Evolutionary conservation across 92 coral and sea anemone genomes (phyloP), one percentile per base, ranked within the genome.

Genomic region (Parazoanthus darwini): DNA sequence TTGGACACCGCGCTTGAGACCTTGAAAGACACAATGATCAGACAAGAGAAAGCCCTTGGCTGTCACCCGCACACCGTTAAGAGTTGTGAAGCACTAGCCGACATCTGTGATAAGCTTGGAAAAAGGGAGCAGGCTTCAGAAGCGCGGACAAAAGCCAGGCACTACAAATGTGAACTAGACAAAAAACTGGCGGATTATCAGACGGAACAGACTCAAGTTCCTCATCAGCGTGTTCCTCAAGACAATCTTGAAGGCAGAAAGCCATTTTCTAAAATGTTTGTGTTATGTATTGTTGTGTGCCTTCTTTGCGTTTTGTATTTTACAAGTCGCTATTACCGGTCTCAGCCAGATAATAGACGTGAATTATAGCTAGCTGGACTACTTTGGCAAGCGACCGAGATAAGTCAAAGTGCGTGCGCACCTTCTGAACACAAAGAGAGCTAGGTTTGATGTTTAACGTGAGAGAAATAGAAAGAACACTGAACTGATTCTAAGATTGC

Each of bases 41-140:
- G n/a, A 81, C 85, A 81, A 14, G 85, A 81, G 74, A 58, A 36
- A 23, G 85, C 50, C 20, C 85, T 81, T 20, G 85, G 74, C 2
- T 63, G 73, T 63, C 85, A 81, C 74, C 85, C 85, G 6, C 72
- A 81, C 43, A 81, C 85, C 8, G 48, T 81, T n/a, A 81, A 63
- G 26, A 81, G 74, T 8, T 63, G 74, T 42, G 74, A 81, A 63
- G 72, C 67, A 59, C 36, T 81, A 37, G 85, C 85, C 33, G 68
- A 11, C 26, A 81, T 59, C 38, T 33, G 38, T 25, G 54, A 63
- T n/a, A 29, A 16, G 5, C 85, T 81, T 35, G 74, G 56, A 66
- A 3, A 81, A 16, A 74, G 9, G 2, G 3, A 81, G 35, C 71
- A 16, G 15, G 85, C 85, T 23, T 58, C 0, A 54, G 15, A 63